A percentile compares a stretch with the other conserved stretches of the same genome.
Evolutionary conservation across 2,888 invertebrate species (phyloP).

Genomic region (Cheilosia vulpina): DNA sequence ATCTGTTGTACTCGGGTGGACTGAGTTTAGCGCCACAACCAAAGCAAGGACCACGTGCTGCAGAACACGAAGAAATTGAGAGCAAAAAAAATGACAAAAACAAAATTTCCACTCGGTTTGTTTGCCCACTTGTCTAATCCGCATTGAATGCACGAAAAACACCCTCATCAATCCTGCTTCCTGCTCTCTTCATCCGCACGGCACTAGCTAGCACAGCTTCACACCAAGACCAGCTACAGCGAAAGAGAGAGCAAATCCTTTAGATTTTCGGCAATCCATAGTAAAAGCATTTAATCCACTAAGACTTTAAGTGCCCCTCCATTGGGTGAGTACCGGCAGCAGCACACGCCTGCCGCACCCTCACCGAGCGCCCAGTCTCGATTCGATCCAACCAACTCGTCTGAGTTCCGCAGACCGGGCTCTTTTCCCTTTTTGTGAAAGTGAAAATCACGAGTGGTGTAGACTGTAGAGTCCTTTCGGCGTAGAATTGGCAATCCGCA

Average conservation of each 20-base stretch:
- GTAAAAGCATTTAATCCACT: constrained; percentile 74
- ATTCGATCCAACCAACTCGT: constrained; percentile 50
- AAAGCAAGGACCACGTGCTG: constrained; percentile 66
- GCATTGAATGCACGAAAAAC: constrained; percentile 68
- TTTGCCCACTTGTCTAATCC: constrained; percentile 73
- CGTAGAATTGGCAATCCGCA: constrained; percentile 26
- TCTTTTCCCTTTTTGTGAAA: constrained; percentile 55
- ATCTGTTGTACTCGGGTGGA: constrained; percentile 47
- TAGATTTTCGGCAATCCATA: constrained; percentile 72
- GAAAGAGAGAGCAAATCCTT: constrained; percentile 50
- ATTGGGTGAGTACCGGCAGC: constrained; percentile 40
- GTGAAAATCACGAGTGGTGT: constrained; percentile 63
- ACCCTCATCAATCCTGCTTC: constrained; percentile 56
- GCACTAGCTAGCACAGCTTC: constrained; percentile 10
- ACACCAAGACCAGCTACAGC: constrained; percentile 12
- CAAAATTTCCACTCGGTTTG: constrained; percentile 69
- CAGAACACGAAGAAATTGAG: constrained; percentile 43
- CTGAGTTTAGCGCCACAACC: constrained; percentile 69
- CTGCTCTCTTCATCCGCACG: neutral
- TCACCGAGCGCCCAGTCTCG: constrained; percentile 40
- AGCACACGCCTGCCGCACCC: constrained; percentile 46
- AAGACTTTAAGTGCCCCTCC: constrained; percentile 74
- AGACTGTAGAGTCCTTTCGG: constrained; percentile 16
- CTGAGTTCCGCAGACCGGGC: constrained; percentile 46
- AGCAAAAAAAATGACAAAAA: constrained; percentile 38